Conservation (phyloP, 2,888 invertebrate genomes). For the Diloba caeruleocephala region DNA sequence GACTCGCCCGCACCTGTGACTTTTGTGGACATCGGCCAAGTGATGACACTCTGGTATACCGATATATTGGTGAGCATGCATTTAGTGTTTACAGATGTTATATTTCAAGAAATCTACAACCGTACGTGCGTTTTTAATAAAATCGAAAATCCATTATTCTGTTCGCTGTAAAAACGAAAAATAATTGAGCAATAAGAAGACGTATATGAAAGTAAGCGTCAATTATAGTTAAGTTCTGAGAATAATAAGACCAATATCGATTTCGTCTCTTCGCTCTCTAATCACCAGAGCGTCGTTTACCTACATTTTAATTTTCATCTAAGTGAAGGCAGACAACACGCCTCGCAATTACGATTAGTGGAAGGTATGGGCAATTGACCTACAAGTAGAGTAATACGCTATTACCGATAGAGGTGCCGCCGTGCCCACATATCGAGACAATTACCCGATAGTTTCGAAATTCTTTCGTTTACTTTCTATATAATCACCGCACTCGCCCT, state of each 20-base stretch:
- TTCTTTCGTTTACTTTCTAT: slow-evolving; percentile 80
- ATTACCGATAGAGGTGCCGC: slow-evolving; percentile 73
- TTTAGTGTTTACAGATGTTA: slow-evolving; percentile 28
- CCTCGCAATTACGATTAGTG: slow-evolving; percentile 76
- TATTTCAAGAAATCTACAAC: too few relatives aligned
- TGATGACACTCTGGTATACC: slow-evolving; percentile 88
- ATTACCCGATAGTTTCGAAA: slow-evolving; percentile 72
- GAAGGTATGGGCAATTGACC: slow-evolving; percentile 81
- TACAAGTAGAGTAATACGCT: slow-evolving; percentile 72
- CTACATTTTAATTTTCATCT: slow-evolving; percentile 55
- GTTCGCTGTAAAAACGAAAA: slow-evolving; percentile 18
- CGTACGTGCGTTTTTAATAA: too few relatives aligned
- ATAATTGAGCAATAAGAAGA: slow-evolving; percentile 11
- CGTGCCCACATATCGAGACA: slow-evolving; percentile 73
- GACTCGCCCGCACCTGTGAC: slow-evolving; percentile 75
- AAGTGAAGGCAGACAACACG: slow-evolving; percentile 57
- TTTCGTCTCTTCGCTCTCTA: slow-evolving; percentile 25
- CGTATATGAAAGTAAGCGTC: slow-evolving; percentile 22
- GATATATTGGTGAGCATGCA: slow-evolving; percentile 84
- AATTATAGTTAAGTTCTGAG: slow-evolving; percentile 12
- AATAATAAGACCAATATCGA: slow-evolving; percentile 19
- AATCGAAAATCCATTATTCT: too few relatives aligned
- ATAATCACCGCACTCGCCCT: slow-evolving; percentile 52
- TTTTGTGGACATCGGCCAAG: slow-evolving; percentile 83
- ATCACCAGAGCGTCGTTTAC: slow-evolving; percentile 33